Conservation (phyloP, 2,888 invertebrate species). For the Lottia scabra region DNA sequence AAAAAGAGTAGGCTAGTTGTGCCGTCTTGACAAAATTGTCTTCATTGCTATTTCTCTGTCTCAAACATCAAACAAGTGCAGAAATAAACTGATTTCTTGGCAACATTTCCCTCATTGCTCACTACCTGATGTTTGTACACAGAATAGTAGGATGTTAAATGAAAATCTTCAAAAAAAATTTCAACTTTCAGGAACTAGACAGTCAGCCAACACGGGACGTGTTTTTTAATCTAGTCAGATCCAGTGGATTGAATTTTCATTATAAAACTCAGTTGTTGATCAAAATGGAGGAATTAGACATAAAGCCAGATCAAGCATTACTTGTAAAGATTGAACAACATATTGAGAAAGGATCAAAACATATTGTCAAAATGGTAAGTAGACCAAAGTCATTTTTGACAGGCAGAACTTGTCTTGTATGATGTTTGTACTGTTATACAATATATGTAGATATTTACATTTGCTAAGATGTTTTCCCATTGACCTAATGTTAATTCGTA, state of each 20-base stretch:
- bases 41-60: too few relatives aligned
- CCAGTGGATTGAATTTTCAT: slow-evolving; percentile 74
- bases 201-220: slow-evolving; percentile 78
- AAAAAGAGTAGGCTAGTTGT: too few relatives aligned
- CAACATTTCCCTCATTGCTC: too few relatives aligned
- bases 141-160: too few relatives aligned
- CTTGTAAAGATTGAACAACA: slow-evolving; percentile 77
- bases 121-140: too few relatives aligned
- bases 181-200: slow-evolving; percentile 71
- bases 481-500: too few relatives aligned
- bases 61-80: too few relatives aligned
- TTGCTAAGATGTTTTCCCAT: too few relatives aligned
- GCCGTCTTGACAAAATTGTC: too few relatives aligned
- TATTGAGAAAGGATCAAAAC: slow-evolving; percentile 73
- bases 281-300: slow-evolving; percentile 74
- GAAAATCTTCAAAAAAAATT: not conserved
- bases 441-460: too few relatives aligned
- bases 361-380: slow-evolving; percentile 70
- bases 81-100: too few relatives aligned
- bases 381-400: not conserved
- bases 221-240: slow-evolving; percentile 79
- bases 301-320: slow-evolving; percentile 76
- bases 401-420: not conserved
- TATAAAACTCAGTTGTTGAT: slow-evolving; percentile 81
- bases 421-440: too few relatives aligned